Base-by-base conservation (phyloP, 1,140 invertebrate species). In the Pogonomyrmex barbatus region DNA sequence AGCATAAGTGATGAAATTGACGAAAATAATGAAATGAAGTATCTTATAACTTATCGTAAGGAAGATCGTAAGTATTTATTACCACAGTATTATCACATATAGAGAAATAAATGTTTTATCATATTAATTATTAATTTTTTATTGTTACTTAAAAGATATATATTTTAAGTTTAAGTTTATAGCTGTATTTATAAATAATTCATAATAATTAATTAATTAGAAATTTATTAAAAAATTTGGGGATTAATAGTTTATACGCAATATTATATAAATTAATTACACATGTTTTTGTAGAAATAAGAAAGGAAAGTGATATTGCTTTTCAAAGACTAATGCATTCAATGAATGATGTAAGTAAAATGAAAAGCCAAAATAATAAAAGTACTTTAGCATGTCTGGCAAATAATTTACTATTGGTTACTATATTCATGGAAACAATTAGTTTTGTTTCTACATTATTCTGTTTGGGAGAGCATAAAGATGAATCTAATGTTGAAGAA, bases 401-500 rank as follows among this genome's bases (percentile, higher is more conserved):
- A 1, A 91, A 92, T 67, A 92, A 91, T 56, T 87, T 93, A 50
- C 60, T 93, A 6, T 62, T 93, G n/a, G 87, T 88, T 0, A 82
- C 91, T 2, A 88, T 92, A 67, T 91, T 93, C 47, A 89, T 91
- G 81, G 90, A 92, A 56, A 88, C 90, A 8, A 77, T 93, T n/a
- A 75, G 86, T 24, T 85, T 91, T 14, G 42, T 91, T 50, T 91
- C 89, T 14, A 71, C 77, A 30, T 85, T 90, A 42, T 89, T 89
- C 42, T 89, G 83, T 45, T 65, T 79, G 8, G 65, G 67, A 17
- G 63, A 91, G 4, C 47, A 14, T 9, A 84, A 85, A 50, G 14
- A 68, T 10, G 77, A 86, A 14, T 47, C 56, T 3, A 50, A 50
- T 33, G 50, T 65, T 17, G 39, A 63, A 17, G 54, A 83, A 45